Percentiles rank a stretch among this genome's conserved stretches.
Evolutionary conservation across 1,140 invertebrate genomes (phyloP).

Genomic region (Colletes gigas): DNA sequence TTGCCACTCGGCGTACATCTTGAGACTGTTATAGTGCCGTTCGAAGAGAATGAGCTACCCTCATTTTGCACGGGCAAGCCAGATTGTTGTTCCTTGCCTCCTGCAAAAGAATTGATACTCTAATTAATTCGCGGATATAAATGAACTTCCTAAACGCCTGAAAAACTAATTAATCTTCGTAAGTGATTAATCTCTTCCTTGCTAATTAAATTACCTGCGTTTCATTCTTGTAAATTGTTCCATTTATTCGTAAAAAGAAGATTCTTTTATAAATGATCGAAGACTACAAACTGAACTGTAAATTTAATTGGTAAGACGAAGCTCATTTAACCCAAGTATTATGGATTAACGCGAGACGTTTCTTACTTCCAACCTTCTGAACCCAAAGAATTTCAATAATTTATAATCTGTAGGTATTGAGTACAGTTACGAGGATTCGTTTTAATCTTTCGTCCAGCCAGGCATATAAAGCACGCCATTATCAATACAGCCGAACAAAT

Average conservation of each 20-base stretch:
- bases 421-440: no score
- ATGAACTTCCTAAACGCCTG: neutral
- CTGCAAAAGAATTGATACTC: conserved; percentile 42
- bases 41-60: conserved; percentile 61
- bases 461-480: neutral
- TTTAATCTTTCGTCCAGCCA: neutral
- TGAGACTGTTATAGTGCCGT: conserved; percentile 63
- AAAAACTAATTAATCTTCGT: neutral
- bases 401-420: no score
- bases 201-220: neutral
- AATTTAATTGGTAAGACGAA: neutral
- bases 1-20: conserved; percentile 78
- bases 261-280: no score
- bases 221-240: neutral
- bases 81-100: conserved; percentile 20
- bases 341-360: neutral
- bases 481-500: neutral
- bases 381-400: neutral
- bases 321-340: neutral
- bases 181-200: neutral
- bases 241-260: no score
- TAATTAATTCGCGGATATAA: neutral
- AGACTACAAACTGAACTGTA: neutral
- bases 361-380: neutral
- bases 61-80: conserved; percentile 67